These are phyloP conservation scores for Hymenopus coronatus DNA, from an alignment of 2,888 invertebrate genomes.

Conservation along the genomic window DNA sequence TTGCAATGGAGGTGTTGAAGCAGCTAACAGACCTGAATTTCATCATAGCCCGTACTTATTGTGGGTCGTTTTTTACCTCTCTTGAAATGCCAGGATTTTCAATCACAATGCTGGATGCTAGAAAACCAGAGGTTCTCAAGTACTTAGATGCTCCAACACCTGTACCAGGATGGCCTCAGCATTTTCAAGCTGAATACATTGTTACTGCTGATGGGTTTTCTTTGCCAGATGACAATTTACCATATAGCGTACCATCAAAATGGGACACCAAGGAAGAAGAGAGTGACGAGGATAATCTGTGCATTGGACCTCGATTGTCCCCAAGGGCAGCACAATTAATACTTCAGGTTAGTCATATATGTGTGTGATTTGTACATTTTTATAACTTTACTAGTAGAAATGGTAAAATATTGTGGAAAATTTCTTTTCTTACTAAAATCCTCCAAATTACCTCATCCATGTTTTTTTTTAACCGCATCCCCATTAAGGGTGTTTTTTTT, in stretches of 20 bases:
- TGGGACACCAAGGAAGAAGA: neutral
- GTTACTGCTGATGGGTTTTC: neutral
- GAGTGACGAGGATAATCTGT: neutral
- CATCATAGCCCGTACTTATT: constrained; percentile 6
- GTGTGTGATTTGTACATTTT: too few species aligned
- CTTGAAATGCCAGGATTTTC: constrained; percentile 76
- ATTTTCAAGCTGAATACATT: neutral
- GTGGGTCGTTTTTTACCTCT: constrained; percentile 61
- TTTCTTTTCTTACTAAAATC: too few species aligned
- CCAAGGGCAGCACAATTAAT: neutral
- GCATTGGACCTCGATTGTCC: neutral
- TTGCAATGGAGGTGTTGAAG: constrained; percentile 47
- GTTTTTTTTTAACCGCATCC: too few species aligned
- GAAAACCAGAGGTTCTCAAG: constrained; percentile 48
- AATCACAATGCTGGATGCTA: constrained; percentile 63
- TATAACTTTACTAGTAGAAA: too few species aligned
- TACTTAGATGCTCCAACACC: constrained; percentile 58
- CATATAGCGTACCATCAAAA: neutral
- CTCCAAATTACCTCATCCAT: too few species aligned
- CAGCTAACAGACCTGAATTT: constrained; percentile 40
- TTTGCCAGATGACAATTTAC: neutral
- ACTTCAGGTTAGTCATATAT: neutral
- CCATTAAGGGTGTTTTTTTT: too few species aligned
- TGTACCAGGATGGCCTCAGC: constrained; percentile 57
- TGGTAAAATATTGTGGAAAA: too few species aligned